Evolutionary conservation across 2,113 vertebrate genomes (phyloP).

Genomic region (Sialia sialis): DNA sequence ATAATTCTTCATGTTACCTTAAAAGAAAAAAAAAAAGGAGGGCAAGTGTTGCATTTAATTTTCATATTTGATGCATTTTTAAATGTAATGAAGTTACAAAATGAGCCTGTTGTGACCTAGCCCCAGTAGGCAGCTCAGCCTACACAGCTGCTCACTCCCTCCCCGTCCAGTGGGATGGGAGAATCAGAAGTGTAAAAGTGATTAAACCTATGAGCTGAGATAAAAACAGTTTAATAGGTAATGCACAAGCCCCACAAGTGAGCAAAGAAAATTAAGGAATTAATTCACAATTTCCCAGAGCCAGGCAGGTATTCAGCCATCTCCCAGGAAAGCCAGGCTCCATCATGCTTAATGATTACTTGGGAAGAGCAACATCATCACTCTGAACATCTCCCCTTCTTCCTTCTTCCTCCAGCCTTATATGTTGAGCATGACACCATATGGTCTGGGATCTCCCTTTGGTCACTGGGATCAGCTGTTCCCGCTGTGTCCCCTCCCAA

Average conservation of each 20-base stretch:
- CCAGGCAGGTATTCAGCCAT: neutral
- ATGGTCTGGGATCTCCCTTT: neutral
- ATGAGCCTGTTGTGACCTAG: neutral
- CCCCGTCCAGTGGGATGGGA: neutral
- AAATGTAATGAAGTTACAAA: neutral
- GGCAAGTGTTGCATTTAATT: neutral
- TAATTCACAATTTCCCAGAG: neutral
- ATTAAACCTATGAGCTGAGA: neutral
- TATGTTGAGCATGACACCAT: neutral
- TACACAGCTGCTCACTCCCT: neutral
- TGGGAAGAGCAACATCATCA: neutral
- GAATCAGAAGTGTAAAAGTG: neutral
- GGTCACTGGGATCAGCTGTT: neutral
- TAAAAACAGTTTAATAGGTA: neutral
- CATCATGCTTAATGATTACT: fast-evolving
- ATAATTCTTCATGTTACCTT: neutral
- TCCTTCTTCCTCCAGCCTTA: neutral
- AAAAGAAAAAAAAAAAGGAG: neutral
- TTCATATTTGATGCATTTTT: neutral
- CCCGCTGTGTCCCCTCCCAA: fast-evolving
- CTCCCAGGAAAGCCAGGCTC: neutral
- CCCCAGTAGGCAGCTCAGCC: neutral
- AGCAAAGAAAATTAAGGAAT: neutral
- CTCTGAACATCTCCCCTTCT: neutral
- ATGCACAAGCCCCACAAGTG: neutral